Conservation (phyloP, 2,113 vertebrate species). For the Bothrops jararaca region DNA sequence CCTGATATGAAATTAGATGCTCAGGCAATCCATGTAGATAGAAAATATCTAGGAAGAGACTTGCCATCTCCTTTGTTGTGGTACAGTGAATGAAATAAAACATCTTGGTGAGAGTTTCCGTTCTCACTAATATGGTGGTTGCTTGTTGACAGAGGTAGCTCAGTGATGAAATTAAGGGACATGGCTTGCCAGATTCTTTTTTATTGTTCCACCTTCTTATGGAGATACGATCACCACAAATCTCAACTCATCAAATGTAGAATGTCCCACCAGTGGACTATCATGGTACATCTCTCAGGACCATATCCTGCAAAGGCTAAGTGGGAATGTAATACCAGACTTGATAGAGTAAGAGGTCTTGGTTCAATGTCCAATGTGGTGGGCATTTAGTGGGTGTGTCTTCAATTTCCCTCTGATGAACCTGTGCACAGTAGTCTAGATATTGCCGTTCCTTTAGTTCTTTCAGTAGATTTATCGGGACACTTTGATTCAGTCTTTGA, state of each 20-base stretch:
- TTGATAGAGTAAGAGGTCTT: background rate
- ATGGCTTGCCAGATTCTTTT: background rate
- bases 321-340: background rate
- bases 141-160: background rate
- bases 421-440: background rate
- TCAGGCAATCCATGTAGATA: background rate
- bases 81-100: background rate
- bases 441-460: background rate
- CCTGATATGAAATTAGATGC: background rate
- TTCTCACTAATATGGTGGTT: background rate
- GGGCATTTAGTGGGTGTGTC: background rate
- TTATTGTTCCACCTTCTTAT: background rate
- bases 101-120: background rate
- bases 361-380: background rate
- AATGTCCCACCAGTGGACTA: background rate
- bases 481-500: background rate
- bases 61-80: background rate
- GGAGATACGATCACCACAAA: background rate
- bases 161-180: background rate
- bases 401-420: background rate
- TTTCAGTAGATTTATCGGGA: too few species aligned
- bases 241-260: background rate
- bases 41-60: background rate
- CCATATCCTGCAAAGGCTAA: background rate
- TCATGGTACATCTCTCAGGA: background rate